A percentile compares a stretch with the other conserved stretches of the same genome.
These are phyloP conservation scores for Nyctalus aviator DNA, from an alignment of 2,797 vertebrate species.

Conservation along the genomic window DNA sequence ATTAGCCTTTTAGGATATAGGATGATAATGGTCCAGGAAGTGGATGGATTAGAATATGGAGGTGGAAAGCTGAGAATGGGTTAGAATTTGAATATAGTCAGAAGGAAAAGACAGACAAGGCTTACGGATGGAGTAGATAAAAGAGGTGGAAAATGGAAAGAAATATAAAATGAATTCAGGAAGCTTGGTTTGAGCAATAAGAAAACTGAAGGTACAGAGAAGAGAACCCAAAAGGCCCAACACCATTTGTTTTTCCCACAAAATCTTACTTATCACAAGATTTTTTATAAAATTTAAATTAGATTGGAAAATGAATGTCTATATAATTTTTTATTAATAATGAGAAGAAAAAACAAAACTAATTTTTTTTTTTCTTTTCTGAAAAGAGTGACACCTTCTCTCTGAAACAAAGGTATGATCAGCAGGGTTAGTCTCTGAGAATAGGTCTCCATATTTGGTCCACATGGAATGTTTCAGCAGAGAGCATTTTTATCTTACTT, in stretches of 20 bases:
- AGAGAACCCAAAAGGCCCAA: background rate
- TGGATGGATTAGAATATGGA: background rate
- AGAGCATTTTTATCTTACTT: background rate
- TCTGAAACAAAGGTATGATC: background rate
- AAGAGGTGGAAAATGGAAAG: background rate
- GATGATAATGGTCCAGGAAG: background rate
- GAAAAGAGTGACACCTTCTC: background rate
- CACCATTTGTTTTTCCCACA: too few species aligned
- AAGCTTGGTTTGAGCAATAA: background rate
- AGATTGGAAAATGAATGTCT: background rate
- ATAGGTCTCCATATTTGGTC: background rate
- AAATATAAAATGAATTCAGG: background rate
- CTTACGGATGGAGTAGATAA: background rate
- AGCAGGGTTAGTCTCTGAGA: background rate
- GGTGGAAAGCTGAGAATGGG: background rate
- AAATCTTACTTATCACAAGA: background rate
- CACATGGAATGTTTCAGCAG: background rate
- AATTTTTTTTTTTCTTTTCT: background rate
- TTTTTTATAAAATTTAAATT: background rate
- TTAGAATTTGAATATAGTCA: background rate
- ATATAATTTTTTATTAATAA: constrained; percentile 1
- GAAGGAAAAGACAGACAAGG: background rate
- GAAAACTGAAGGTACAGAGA: background rate
- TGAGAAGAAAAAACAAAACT: background rate
- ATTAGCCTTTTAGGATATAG: too few species aligned